A percentile compares a stretch with the other conserved stretches of the same genome.
phyloP scores from a whole-genome alignment of 2,797 vertebrate genomes.

The Calcarius lapponicus region DNA sequence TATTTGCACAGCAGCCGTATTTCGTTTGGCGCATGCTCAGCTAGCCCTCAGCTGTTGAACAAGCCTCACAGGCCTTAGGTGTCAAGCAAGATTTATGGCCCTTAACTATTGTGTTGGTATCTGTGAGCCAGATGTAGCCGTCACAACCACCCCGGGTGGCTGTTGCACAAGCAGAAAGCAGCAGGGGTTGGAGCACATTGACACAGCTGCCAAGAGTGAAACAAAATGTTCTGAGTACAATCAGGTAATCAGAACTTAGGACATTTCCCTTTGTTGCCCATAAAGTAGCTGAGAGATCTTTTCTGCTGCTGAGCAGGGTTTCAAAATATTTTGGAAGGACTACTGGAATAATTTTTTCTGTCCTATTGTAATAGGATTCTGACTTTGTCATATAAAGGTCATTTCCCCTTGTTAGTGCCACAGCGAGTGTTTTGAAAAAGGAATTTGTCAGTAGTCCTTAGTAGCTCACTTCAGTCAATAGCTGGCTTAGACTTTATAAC shows the following conservation, averaged over 20 bases:
- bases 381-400: slow-evolving; percentile 26
- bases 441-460: background rate
- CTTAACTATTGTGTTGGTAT: background rate
- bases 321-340: slow-evolving; percentile 37
- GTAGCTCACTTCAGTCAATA: background rate
- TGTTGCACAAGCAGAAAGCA: background rate
- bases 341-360: slow-evolving; percentile 5
- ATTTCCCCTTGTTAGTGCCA: slow-evolving; percentile 6
- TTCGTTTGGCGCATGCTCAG: background rate
- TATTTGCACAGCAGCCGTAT: background rate
- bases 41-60: background rate
- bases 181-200: background rate
- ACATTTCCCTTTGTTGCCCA: background rate
- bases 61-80: background rate
- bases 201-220: background rate
- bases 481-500: background rate
- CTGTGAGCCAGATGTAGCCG: background rate
- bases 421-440: background rate
- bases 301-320: slow-evolving; percentile 4
- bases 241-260: slow-evolving; percentile 35
- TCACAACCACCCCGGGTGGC: background rate
- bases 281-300: slow-evolving; percentile 2
- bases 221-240: slow-evolving; percentile 40
- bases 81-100: background rate
- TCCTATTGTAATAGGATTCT: slow-evolving; percentile 1